A percentile compares a stretch with the other conserved stretches of the same genome.
phyloP scores from a whole-genome alignment of 2,888 invertebrate genomes.

The Cephus pulcher region DNA sequence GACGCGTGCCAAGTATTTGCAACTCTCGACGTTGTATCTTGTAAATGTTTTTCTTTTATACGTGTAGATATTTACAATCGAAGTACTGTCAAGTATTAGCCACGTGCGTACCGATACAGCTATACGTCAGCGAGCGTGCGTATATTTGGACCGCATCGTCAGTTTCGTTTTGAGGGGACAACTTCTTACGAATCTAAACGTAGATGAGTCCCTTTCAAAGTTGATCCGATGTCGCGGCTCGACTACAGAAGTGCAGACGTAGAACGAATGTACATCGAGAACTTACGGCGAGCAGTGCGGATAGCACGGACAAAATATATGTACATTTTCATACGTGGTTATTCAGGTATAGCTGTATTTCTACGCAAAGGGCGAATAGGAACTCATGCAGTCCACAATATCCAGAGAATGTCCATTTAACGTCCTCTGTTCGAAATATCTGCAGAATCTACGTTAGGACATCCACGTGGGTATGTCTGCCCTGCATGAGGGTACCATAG shows the following conservation, averaged over 20 bases:
- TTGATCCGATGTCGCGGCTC: too few relatives aligned
- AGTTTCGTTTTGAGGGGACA: too few relatives aligned
- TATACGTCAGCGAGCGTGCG: conserved; percentile 7
- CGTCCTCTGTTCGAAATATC: not conserved
- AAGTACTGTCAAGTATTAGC: conserved; percentile 16
- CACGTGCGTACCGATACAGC: not conserved
- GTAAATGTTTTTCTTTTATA: conserved; percentile 21
- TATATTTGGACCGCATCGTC: too few relatives aligned
- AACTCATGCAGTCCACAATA: not conserved
- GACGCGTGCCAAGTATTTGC: conserved; percentile 5
- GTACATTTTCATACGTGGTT: not conserved
- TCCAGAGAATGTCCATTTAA: not conserved
- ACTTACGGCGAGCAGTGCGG: not conserved
- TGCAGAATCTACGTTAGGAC: not conserved
- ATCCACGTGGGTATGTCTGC: not conserved
- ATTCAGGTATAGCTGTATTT: not conserved
- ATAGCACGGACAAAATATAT: not conserved
- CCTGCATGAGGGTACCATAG: not conserved
- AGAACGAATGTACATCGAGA: too few relatives aligned
- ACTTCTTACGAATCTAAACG: too few relatives aligned
- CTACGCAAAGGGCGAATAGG: not conserved
- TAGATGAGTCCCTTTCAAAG: too few relatives aligned
- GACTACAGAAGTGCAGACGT: not conserved
- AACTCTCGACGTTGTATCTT: not conserved
- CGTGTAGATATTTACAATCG: conserved; percentile 13